Evolutionary conservation across 2,113 vertebrate species (phyloP).

Genomic region (Globicephala melas): DNA sequence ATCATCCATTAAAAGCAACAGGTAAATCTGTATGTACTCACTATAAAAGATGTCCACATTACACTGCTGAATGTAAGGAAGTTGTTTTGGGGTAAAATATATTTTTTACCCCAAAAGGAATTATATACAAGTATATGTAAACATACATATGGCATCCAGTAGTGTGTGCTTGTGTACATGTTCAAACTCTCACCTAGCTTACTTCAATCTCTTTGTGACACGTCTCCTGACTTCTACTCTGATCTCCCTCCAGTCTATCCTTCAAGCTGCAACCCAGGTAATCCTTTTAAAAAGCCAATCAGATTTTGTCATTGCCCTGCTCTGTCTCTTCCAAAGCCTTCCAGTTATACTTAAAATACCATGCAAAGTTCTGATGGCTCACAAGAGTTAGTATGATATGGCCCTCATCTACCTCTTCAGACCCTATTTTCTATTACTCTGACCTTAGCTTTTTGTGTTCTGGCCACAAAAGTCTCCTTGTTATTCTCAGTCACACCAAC

Average conservation of each 20-base stretch:
- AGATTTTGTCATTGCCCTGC: neutral
- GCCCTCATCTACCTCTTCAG: neutral
- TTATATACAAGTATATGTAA: neutral
- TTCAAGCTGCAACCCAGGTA: neutral
- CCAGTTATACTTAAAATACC: conserved; percentile 11
- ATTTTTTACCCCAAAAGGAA: conserved; percentile 17
- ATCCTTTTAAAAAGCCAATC: neutral
- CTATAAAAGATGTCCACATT: conserved; percentile 1
- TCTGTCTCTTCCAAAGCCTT: neutral
- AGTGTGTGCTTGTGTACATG: neutral
- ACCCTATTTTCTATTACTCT: neutral
- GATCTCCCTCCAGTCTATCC: neutral
- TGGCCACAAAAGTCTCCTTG: neutral
- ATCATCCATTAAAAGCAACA: neutral
- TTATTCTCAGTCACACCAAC: neutral
- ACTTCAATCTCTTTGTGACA: neutral
- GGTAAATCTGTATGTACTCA: neutral
- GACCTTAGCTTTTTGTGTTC: neutral
- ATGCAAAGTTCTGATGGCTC: neutral
- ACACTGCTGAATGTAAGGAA: neutral
- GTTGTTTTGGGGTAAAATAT: neutral
- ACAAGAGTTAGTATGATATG: neutral
- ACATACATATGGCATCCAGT: neutral
- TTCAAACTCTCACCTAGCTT: neutral
- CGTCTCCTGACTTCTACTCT: neutral